Percentiles rank a stretch among this genome's conserved stretches.
These are phyloP conservation scores for Lapara coniferarum DNA, from an alignment of 2,888 invertebrate genomes.

Conservation along the genomic window DNA sequence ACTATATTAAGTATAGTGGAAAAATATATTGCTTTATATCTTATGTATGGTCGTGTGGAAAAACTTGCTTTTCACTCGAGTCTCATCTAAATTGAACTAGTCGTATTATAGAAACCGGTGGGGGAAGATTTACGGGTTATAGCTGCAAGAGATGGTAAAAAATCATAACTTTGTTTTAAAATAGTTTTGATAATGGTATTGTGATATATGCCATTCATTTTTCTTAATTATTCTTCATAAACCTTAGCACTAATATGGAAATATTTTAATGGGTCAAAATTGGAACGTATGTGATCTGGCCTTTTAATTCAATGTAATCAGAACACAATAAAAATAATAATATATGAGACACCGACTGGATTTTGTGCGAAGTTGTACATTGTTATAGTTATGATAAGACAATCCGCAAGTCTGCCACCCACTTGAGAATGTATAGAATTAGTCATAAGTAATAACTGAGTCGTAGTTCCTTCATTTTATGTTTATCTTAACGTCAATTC, in stretches of 20 bases:
- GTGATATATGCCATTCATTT: not conserved
- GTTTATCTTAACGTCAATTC: not conserved
- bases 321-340: no score
- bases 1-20: conserved; percentile 21
- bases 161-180: no score
- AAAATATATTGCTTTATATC: conserved; percentile 10
- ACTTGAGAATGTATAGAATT: conserved; percentile 8
- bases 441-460: conserved; percentile 8
- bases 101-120: conserved; percentile 11
- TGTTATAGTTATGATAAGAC: not conserved
- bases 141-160: not conserved
- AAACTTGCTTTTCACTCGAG: conserved; percentile 8
- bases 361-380: not conserved
- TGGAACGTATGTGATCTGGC: not conserved
- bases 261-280: no score
- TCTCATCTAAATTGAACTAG: conserved; percentile 22
- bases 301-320: not conserved
- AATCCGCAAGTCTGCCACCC: not conserved
- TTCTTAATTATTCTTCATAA: no score
- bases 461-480: conserved; percentile 13
- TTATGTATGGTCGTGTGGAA: conserved; percentile 18
- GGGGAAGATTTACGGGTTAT: not conserved
- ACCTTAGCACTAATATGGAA: no score
- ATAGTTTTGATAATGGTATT: no score
- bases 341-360: no score